Percentiles rank a stretch among this genome's conserved stretches.
Conservation (phyloP, 2,113 vertebrate species). For the Marmota monax region DNA sequence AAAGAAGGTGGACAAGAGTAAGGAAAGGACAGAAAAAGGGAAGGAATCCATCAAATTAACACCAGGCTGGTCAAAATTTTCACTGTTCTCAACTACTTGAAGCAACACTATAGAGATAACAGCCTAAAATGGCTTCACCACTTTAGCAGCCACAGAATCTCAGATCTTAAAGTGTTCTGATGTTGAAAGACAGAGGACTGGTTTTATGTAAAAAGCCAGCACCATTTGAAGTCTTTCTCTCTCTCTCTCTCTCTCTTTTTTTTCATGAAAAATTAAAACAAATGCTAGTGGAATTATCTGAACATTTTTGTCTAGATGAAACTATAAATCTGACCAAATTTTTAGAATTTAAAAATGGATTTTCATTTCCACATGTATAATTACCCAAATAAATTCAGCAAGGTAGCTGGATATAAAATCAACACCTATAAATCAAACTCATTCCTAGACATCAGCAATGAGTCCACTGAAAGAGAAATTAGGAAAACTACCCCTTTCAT, state of each 20-base stretch:
- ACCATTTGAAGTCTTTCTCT: not conserved
- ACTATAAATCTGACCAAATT: not conserved
- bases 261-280: constrained; percentile 8
- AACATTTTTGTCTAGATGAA: constrained; percentile 37
- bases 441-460: too few relatives aligned
- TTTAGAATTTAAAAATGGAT: not conserved
- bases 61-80: not conserved
- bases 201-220: constrained; percentile 11
- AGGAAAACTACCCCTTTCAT: too few relatives aligned
- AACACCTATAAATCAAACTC: too few relatives aligned
- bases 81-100: not conserved
- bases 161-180: constrained; percentile 12
- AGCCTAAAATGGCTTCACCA: not conserved
- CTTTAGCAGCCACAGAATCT: not conserved
- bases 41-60: constrained; percentile 18
- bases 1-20: not conserved
- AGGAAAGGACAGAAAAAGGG: not conserved
- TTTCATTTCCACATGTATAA: not conserved
- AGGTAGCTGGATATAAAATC: too few relatives aligned
- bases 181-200: not conserved
- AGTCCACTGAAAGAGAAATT: too few relatives aligned
- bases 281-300: not conserved
- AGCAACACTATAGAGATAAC: not conserved
- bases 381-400: not conserved
- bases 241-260: not conserved